Evolutionary conservation across 1,140 invertebrate genomes (phyloP), one percentile per base, ranked within the genome.

Genomic region (Wasmannia auropunctata): DNA sequence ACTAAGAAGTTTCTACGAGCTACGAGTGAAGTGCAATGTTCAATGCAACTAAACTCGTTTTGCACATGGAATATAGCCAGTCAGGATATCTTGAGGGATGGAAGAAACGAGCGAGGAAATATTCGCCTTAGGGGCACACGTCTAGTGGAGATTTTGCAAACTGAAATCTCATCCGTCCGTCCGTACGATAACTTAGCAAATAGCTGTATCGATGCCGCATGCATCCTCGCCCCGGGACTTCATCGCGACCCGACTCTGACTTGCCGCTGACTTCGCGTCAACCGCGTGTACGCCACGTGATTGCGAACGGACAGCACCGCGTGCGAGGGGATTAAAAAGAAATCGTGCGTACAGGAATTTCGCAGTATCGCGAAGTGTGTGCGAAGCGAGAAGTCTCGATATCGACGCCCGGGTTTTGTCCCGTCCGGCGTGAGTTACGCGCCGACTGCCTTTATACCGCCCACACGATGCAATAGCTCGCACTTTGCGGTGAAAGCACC

Each of bases 401-500:
- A 83, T 37, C 43, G 25, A 22, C 34, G 25, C 25, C n/a, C 63
- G 77, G n/a, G 63, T 81, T 83, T 83, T 83, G 67, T 83, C 67
- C 65, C 62, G 28, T 22, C 16, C 28, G 49, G 7, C 77, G 5
- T 80, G 34, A 83, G 67, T 58, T 83, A 46, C 25, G 51, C 79
- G 79, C 37, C 65, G 51, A 56, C 37, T 43, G 54, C 40, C 51
- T 83, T 74, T 60, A 74, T 58, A 69, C 49, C 79, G 67, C 79
- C 67, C 67, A 83, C 79, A 51, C 79, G 34, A 83, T 74, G 79
- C 51, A 74, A 14, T 74, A 83, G 74, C 79, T 83, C 79, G 37
- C 79, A 58, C 65, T 81, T 70, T 43, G n/a, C 79, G 67, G 67
- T 83, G 79, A 83, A 83, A 83, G 79, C 79, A 28, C 51, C 65